phyloP scores from a whole-genome alignment of 1,140 invertebrate species.

The Chironomus striatipennis region DNA sequence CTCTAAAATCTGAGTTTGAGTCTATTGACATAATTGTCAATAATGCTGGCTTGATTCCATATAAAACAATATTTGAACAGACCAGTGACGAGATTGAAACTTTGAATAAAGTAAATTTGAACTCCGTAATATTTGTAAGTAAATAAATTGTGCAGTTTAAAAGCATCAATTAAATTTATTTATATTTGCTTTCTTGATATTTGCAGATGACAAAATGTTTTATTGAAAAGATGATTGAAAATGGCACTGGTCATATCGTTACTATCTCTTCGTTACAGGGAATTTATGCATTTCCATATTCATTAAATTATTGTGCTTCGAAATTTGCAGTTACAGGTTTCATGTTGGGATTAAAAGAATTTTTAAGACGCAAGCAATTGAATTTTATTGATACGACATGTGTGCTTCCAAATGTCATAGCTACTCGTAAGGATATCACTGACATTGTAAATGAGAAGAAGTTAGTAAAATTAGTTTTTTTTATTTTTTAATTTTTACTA shows the following conservation, averaged over 20 bases:
- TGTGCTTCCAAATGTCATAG: background rate
- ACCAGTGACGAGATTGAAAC: conserved; percentile 37
- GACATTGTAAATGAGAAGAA: background rate
- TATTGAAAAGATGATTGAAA: conserved; percentile 36
- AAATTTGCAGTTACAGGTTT: conserved; percentile 39
- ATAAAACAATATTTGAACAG: conserved; percentile 34
- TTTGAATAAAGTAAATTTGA: conserved; percentile 36
- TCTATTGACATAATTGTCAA: conserved; percentile 37
- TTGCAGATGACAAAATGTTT: conserved; percentile 36
- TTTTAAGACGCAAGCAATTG: background rate
- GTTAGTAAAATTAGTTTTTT: background rate
- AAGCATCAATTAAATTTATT: conserved; percentile 16
- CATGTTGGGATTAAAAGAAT: conserved; percentile 29
- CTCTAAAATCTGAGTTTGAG: conserved; percentile 38
- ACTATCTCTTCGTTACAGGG: conserved; percentile 33
- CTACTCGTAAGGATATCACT: background rate
- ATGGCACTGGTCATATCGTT: conserved; percentile 36
- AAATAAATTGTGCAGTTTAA: background rate
- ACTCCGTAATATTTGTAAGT: conserved; percentile 36
- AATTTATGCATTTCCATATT: conserved; percentile 33
- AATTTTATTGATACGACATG: background rate
- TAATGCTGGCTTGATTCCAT: conserved; percentile 38
- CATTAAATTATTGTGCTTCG: conserved; percentile 37
- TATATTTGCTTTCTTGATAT: background rate
- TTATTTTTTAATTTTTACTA: background rate